Base-by-base conservation (phyloP, 2,888 invertebrate genomes). In the Amphipyra tragopoginis region DNA sequence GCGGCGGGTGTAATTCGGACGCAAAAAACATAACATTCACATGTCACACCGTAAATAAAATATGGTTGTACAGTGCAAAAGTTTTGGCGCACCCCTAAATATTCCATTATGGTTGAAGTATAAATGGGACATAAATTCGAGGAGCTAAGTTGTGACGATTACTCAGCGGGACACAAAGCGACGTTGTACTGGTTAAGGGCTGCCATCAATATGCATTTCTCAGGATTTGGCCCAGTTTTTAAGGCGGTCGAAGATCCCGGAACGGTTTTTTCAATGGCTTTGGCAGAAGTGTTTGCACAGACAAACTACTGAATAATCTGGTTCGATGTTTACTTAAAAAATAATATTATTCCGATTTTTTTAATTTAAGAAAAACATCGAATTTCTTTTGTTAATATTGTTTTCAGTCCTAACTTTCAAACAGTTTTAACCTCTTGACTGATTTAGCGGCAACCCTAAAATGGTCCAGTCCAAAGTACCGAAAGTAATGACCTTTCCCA, bases 51-150 rank as follows among this genome's bases (percentile, higher is more conserved):
- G 70, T 77, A 86, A 86, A 88, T 89, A 86, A 90, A 87, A 86
- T 88, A 89, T 87, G 75, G 67, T 65, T 73, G 75, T 79, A 74
- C 80, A 74, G 77, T 81, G 84, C 79, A 84, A 88, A 90, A 91
- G 83, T 89, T 90, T 88, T 85, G 82, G 85, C 86, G 79, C 82
- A 83, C 82, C 82, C 86, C 88, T 87, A 88, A 90, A 90, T 89
- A 90, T 89, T 87, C 89, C 88, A 90, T 90, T 91, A 90, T 89
- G 86, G 84, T 75, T 76, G 80, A 83, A 85, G 85, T 83, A 82
- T 83, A 84, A 87, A 83, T 81, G 83, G 81, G 78, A 80, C 84
- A 87, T 90, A 89, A 89, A 90, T 91, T 86, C 84, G 83, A 80
- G 82, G 78, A 86, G 86, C 85, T 84, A 86, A 90, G 84, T 88